phyloP scores from a whole-genome alignment of 2,888 invertebrate genomes.

The Melieria picta region DNA sequence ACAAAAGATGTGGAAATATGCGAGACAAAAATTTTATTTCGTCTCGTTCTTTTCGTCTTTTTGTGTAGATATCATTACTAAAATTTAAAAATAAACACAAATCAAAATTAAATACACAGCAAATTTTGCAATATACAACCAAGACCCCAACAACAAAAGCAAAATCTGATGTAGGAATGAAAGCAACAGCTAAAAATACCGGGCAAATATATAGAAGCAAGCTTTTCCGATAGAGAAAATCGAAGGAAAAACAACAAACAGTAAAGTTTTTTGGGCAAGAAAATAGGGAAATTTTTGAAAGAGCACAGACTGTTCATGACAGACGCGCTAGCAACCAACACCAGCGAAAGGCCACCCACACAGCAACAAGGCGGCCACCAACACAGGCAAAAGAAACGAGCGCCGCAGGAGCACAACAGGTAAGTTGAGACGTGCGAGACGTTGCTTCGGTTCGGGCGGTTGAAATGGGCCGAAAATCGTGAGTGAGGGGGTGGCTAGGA shows the following conservation, averaged over 20 bases:
- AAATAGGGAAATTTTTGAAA: slow-evolving; percentile 43
- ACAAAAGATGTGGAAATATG: slow-evolving; percentile 2
- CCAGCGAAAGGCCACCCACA: slow-evolving; percentile 13
- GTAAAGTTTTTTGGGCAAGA: slow-evolving; percentile 32
- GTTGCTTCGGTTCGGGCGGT: slow-evolving; percentile 26
- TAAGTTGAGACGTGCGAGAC: slow-evolving; percentile 43
- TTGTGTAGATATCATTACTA: slow-evolving; percentile 58
- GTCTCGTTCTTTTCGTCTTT: slow-evolving; percentile 31
- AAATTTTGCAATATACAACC: slow-evolving; percentile 30
- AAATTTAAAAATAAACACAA: slow-evolving; percentile 56
- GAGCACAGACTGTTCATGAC: slow-evolving; percentile 1
- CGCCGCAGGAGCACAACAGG: slow-evolving; percentile 27
- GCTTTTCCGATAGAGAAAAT: slow-evolving; percentile 10
- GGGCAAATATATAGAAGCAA: slow-evolving; percentile 35
- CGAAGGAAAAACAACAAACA: slow-evolving; percentile 31
- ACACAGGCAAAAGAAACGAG: slow-evolving; percentile 30
- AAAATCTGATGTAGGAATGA: not conserved
- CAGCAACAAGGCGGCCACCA: slow-evolving; percentile 13
- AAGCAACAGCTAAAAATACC: slow-evolving; percentile 26
- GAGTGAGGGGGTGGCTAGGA: too few species aligned
- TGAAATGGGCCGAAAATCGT: too few species aligned
- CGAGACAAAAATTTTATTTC: slow-evolving; percentile 7
- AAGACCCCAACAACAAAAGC: slow-evolving; percentile 10
- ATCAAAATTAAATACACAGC: slow-evolving; percentile 35
- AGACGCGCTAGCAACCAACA: slow-evolving; percentile 3